A percentile compares a stretch with the other conserved stretches of the same genome.
Evolutionary conservation across 2,113 vertebrate species (phyloP).

Genomic region (Actenoides hombroni): DNA sequence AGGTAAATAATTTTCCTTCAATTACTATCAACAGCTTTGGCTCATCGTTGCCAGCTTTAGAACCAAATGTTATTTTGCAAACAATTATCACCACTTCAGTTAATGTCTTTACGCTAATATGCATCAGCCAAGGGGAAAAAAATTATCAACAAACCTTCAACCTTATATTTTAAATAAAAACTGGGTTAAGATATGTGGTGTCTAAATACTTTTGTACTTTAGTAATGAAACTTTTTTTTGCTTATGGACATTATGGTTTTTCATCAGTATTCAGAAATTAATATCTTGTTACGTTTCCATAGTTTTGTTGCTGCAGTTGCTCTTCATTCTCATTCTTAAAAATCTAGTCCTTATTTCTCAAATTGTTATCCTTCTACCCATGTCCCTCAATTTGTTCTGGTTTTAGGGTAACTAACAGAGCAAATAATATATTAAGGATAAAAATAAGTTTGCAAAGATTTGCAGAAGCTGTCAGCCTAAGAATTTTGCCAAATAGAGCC

Average conservation of each 20-base stretch:
- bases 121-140: neutral
- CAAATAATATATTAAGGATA: conserved; percentile 46
- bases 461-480: neutral
- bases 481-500: conserved; percentile 9
- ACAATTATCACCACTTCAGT: neutral
- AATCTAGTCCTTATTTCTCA: neutral
- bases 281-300: neutral
- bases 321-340: neutral
- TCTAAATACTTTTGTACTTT: neutral
- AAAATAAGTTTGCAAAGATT: conserved; percentile 44
- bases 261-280: neutral
- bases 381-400: conserved; percentile 27
- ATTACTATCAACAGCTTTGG: neutral
- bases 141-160: neutral
- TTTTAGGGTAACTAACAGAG: conserved; percentile 32
- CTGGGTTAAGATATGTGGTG: neutral
- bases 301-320: neutral
- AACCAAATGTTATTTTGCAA: neutral
- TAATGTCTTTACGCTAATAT: neutral
- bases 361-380: conserved; percentile 10
- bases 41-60: neutral
- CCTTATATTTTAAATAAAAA: neutral
- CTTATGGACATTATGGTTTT: neutral
- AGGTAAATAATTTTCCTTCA: neutral
- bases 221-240: neutral